Conservation (phyloP, 2,888 invertebrate genomes). For the Exocentrus adspersus region DNA sequence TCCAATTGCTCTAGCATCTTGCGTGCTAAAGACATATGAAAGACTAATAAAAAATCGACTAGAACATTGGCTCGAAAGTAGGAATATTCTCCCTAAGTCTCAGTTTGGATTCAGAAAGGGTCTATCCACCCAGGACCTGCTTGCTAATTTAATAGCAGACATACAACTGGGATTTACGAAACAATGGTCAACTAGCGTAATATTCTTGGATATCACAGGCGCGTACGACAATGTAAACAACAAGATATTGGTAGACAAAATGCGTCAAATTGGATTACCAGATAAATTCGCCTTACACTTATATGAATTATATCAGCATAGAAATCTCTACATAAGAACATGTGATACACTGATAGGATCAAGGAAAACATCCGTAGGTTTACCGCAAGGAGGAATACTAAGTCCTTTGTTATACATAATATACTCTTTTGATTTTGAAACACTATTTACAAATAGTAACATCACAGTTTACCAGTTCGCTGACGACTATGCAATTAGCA, state of each 20-base stretch:
- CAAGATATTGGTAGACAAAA: not conserved
- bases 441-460: not conserved
- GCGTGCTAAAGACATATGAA: not conserved
- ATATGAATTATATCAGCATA: not conserved
- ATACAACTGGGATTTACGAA: not conserved
- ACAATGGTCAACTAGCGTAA: not conserved
- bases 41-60: not conserved
- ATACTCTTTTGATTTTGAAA: slow-evolving; percentile 4
- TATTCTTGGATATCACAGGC: not conserved
- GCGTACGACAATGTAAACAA: not conserved
- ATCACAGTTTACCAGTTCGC: not conserved
- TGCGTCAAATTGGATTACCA: not conserved
- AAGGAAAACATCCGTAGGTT: not conserved
- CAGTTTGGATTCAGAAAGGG: not conserved
- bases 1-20: not conserved
- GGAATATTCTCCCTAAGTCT: not conserved
- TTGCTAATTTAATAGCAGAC: not conserved
- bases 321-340: not conserved
- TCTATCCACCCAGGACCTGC: not conserved
- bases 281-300: not conserved
- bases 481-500: not conserved
- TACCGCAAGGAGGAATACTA: slow-evolving; percentile 5
- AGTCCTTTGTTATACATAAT: not conserved
- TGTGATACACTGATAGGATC: not conserved
- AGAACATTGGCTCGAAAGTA: not conserved